Evolutionary conservation across 2,888 invertebrate species (phyloP).

Genomic region (Julus scanicus): DNA sequence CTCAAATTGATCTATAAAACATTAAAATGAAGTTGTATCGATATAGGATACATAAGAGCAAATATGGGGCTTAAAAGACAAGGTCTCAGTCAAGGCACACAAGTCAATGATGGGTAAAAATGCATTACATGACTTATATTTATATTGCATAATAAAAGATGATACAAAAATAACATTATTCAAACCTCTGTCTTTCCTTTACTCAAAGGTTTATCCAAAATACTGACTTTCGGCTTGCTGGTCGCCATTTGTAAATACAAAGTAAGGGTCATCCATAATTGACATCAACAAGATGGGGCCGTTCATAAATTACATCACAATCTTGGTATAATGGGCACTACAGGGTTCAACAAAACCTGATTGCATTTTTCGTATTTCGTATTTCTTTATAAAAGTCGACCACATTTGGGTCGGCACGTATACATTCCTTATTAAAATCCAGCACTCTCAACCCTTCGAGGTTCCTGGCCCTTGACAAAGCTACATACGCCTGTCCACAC

Average conservation of each 20-base stretch:
- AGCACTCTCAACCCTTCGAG: constrained; percentile 84
- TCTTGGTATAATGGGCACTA: not conserved
- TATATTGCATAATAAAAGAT: constrained; percentile 25
- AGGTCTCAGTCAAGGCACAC: not conserved
- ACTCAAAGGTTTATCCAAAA: constrained; percentile 89
- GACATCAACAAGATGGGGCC: not conserved
- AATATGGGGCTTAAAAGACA: not conserved
- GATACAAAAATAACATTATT: constrained; percentile 31
- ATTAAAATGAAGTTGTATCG: constrained; percentile 37
- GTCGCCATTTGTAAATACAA: constrained; percentile 50
- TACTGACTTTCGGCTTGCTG: constrained; percentile 64
- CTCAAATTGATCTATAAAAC: constrained; percentile 75
- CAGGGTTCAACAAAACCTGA: not conserved
- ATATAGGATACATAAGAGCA: not conserved
- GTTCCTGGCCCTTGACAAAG: constrained; percentile 90
- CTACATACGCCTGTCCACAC: constrained; percentile 96
- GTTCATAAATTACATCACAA: constrained; percentile 17
- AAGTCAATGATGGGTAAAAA: not conserved
- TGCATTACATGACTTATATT: not conserved
- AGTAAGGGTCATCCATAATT: not conserved
- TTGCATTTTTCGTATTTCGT: not conserved
- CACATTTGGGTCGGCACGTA: constrained; percentile 88
- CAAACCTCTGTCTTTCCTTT: constrained; percentile 89
- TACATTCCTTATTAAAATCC: constrained; percentile 86
- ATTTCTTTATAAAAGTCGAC: constrained; percentile 76